Evolutionary conservation across 2,888 invertebrate species (phyloP).

Genomic region (Poecilobothrus nobilitatus): DNA sequence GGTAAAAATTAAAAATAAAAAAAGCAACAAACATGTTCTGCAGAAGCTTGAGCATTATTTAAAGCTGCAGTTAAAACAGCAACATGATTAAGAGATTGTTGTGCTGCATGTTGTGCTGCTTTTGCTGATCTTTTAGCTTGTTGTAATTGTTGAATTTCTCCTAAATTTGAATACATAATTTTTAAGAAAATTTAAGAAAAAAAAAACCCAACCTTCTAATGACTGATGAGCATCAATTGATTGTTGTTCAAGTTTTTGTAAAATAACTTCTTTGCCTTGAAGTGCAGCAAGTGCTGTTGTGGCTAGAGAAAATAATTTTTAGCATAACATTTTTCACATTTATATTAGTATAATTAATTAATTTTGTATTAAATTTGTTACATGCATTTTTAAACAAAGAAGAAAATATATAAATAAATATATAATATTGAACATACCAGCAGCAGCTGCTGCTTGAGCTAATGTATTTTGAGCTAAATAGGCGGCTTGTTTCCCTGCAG

Average conservation of each 20-base stretch:
- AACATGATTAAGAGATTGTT: conserved; percentile 61
- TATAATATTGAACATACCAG: conserved; percentile 29
- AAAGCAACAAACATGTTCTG: conserved; percentile 47
- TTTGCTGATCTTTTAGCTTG: conserved; percentile 65
- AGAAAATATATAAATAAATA: background rate
- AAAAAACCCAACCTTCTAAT: conserved; percentile 47
- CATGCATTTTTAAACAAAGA: too few relatives aligned
- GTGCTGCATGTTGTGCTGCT: conserved; percentile 58
- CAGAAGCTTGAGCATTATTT: conserved; percentile 66
- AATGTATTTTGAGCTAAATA: conserved; percentile 69
- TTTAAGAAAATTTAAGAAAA: background rate
- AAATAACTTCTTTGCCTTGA: conserved; percentile 57
- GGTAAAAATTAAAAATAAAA: background rate
- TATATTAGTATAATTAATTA: too few relatives aligned
- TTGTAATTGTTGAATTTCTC: conserved; percentile 59
- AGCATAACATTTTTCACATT: too few relatives aligned
- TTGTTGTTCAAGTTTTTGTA: conserved; percentile 63
- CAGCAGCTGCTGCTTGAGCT: conserved; percentile 66
- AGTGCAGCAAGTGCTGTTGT: conserved; percentile 58
- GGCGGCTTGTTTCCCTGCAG: conserved; percentile 69
- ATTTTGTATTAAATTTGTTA: too few relatives aligned
- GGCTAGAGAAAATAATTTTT: conserved; percentile 31
- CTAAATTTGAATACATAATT: background rate
- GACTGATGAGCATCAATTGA: conserved; percentile 61
- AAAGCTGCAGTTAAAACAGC: conserved; percentile 62